A percentile compares a stretch with the other conserved stretches of the same genome.
Evolutionary conservation across 2,797 vertebrate species (phyloP).

Genomic region (Sciurus vulgaris): DNA sequence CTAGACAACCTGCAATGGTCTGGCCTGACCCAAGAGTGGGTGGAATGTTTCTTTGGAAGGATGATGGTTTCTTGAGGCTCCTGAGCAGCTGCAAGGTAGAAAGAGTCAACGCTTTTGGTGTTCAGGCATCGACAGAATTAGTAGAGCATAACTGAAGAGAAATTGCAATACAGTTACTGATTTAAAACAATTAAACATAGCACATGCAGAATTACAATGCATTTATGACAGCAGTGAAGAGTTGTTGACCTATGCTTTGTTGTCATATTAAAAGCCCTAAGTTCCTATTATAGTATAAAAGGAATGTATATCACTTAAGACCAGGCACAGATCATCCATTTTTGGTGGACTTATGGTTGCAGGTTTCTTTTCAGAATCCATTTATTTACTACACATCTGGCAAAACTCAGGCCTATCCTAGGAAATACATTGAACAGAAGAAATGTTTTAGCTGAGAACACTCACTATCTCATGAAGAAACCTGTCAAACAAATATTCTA

Average conservation of each 20-base stretch:
- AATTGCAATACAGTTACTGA: constrained; percentile 57
- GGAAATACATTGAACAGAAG: neutral
- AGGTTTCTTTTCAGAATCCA: constrained; percentile 18
- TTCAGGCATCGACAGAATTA: constrained; percentile 64
- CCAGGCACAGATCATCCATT: constrained; percentile 62
- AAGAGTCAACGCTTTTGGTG: constrained; percentile 62
- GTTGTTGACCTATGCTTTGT: neutral
- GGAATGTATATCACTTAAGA: constrained; percentile 61
- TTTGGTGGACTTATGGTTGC: constrained; percentile 60
- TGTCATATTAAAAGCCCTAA: constrained; percentile 67
- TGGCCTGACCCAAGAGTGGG: constrained; percentile 36
- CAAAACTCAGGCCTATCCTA: neutral
- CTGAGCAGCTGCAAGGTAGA: constrained; percentile 66
- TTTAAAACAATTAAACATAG: constrained; percentile 73
- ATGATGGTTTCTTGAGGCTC: constrained; percentile 48
- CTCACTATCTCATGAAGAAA: neutral
- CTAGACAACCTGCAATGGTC: constrained; percentile 33
- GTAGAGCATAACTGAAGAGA: constrained; percentile 51
- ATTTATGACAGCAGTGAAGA: constrained; percentile 58
- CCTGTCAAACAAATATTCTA: neutral
- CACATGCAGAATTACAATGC: constrained; percentile 75
- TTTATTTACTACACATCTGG: neutral
- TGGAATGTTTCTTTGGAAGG: constrained; percentile 52
- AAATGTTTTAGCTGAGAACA: constrained; percentile 49
- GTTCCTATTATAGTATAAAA: constrained; percentile 67